Conservation (phyloP, 2,888 invertebrate genomes). For the Stegana nigrithorax region DNA sequence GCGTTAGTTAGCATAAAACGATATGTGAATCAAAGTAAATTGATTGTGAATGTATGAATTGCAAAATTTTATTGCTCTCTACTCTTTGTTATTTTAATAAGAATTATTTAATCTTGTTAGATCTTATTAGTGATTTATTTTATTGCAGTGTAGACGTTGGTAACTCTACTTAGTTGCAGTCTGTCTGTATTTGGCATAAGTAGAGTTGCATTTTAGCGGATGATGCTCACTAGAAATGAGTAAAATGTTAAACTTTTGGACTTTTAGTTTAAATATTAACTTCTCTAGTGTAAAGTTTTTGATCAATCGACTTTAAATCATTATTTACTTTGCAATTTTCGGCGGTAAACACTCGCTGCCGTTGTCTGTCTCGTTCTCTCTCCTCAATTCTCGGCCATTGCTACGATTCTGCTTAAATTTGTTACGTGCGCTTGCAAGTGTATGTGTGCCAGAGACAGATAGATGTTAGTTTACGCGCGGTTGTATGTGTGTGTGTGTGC, state of each 20-base stretch:
- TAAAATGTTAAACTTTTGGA: too few relatives aligned
- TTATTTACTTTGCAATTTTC: too few relatives aligned
- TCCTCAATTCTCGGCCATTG: slow-evolving; percentile 46
- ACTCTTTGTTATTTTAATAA: too few relatives aligned
- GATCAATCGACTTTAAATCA: not conserved
- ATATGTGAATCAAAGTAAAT: too few relatives aligned
- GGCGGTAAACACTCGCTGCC: slow-evolving; percentile 61
- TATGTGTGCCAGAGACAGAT: too few relatives aligned
- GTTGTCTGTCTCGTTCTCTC: slow-evolving; percentile 44
- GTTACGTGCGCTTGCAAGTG: slow-evolving; percentile 35
- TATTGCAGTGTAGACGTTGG: too few relatives aligned
- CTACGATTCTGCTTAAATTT: slow-evolving; percentile 46
- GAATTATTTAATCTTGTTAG: too few relatives aligned
- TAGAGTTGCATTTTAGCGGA: slow-evolving; percentile 38
- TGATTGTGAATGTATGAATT: too few relatives aligned
- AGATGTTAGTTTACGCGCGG: too few relatives aligned
- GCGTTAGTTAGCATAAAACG: too few relatives aligned
- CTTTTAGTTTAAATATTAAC: slow-evolving; percentile 5
- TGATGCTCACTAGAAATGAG: slow-evolving; percentile 28
- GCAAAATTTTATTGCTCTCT: too few relatives aligned
- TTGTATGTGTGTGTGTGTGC: slow-evolving; percentile 52
- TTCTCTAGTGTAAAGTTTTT: not conserved
- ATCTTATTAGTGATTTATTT: too few relatives aligned
- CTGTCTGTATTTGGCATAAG: slow-evolving; percentile 55
- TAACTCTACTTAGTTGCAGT: slow-evolving; percentile 59